Conservation (phyloP, 2,797 vertebrate genomes). For the Chromobotia macracanthus region DNA sequence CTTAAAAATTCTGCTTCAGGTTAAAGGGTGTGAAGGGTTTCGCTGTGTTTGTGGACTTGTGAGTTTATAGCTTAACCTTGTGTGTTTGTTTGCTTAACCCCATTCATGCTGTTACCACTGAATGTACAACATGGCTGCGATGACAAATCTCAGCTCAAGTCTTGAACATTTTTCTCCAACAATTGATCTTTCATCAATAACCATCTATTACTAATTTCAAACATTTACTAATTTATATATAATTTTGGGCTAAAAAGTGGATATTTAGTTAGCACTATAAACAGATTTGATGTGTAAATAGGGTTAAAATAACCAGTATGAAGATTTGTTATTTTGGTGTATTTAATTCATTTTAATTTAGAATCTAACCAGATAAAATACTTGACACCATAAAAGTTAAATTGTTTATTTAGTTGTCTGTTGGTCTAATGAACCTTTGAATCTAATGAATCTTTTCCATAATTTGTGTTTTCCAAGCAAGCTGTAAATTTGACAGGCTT, state of each 20-base stretch:
- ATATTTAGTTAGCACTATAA: background rate
- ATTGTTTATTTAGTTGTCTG: conserved; percentile 7
- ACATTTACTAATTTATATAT: background rate
- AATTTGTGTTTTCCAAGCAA: conserved; percentile 20
- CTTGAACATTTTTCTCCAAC: too few species aligned
- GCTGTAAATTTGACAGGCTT: conserved; percentile 2
- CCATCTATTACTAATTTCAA: background rate
- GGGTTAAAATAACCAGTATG: too few species aligned
- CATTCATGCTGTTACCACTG: background rate
- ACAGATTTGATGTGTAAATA: too few species aligned
- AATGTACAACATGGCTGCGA: background rate
- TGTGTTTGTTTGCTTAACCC: background rate
- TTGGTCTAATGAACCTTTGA: conserved; percentile 22
- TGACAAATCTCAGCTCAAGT: too few species aligned
- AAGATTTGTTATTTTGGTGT: too few species aligned
- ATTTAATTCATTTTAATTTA: too few species aligned
- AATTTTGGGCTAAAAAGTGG: background rate
- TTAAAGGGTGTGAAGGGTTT: conserved; percentile 8
- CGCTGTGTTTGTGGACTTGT: conserved; percentile 81
- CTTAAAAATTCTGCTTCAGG: background rate
- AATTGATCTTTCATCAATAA: background rate
- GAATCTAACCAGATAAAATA: too few species aligned
- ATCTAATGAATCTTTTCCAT: too few species aligned
- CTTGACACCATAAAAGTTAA: background rate
- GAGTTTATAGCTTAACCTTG: conserved; percentile 76